Evolutionary conservation across 2,113 vertebrate genomes (phyloP), one percentile per base, ranked within the genome.

Genomic region (Tenrec ecaudatus): DNA sequence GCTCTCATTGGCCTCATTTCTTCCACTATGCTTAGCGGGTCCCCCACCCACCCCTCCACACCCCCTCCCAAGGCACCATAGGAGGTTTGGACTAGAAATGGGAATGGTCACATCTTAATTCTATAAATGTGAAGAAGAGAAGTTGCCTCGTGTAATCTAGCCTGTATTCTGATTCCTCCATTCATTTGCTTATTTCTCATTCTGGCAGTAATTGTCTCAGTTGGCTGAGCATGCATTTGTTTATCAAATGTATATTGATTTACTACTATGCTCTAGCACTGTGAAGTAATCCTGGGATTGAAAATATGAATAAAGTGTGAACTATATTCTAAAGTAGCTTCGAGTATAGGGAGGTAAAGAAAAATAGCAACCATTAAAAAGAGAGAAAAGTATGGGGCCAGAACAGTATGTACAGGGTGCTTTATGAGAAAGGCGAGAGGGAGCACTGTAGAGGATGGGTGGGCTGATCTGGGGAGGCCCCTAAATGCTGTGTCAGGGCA

Each of bases 261-360:
- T 77, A 38, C 31, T 86, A 9, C 27, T 92, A 25, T 47, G 6
- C 80, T 57, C 11, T 76, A 79, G 7, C 22, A 58, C 17, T 66
- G 0, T 58, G 57, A 16, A 80, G 85, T 16, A 12, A 8, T 66
- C 47, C 33, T 84, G 77, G 19, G 3, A 43, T 79, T 25, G 6
- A 3, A 69, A 36, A 90, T 22, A 86, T 19, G 10, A 79, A 60
- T 87, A 33, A 83, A 89, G 3, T 57, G 14, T 20, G 8, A 11
- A 43, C 92, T 57, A 83, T 60, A 4, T 83, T 93, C 36, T 77
- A 60, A 89, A 9, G 66, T 86, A 90, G 33, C 9, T 86, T 87
- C 33, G 0, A 80, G 22, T 62, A 20, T 22, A 62, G 60, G 16
- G 60, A 62, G 60, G 23, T 4, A 95, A n/a, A 33, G 16, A 12